Base-by-base conservation (phyloP, 2,113 vertebrate genomes). In the Poeciliopsis retropinna region DNA sequence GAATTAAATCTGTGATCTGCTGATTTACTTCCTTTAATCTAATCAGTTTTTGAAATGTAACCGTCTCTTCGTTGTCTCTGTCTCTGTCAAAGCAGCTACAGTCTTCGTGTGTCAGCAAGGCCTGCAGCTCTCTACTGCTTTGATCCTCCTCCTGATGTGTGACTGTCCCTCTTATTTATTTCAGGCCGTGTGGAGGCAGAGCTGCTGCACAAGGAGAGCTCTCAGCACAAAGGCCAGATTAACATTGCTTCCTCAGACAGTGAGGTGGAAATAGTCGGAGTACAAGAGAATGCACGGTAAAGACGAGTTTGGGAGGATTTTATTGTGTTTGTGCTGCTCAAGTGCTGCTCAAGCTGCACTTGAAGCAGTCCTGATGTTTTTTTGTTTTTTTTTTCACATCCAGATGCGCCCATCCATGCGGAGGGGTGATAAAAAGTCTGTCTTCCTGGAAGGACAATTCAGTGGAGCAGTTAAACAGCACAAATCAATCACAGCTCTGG, bases 191-290 rank as follows among this genome's bases (percentile, higher is more conserved):
- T 94, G 93, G 95, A 97, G 88, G 90, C 95, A 79, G 93, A 92
- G 78, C 94, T 95, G 81, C 93, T 94, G 83, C 87, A 92, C 85
- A 93, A 94, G 88, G 95, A 95, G 76, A 92, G 90, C 63, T 89
- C 89, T 72, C 94, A 95, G 64, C 92, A 92, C 88, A 97, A 96
- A 86, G 95, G 96, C 92, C 95, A 96, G 95, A 97, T 97, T 84
- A 94, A 94, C 73, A 94, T 97, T 27, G 92, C 95, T 17, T 98
- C 97, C 82, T 97, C 97, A 4, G 98, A 98, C 85, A 99, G 97
- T 0, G 98, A 99, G 92, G 97, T 99, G 89, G 98, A 99, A 91
- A 98, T 99, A 72, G 96, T 99, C 60, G 97, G 96, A 47, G 96
- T 99, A 89, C 97, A 98, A 81, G 96, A 99, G 88, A 96, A 97